These are phyloP conservation scores for Labrus mixtus DNA, from an alignment of 2,113 vertebrate genomes.

Conservation along the genomic window DNA sequence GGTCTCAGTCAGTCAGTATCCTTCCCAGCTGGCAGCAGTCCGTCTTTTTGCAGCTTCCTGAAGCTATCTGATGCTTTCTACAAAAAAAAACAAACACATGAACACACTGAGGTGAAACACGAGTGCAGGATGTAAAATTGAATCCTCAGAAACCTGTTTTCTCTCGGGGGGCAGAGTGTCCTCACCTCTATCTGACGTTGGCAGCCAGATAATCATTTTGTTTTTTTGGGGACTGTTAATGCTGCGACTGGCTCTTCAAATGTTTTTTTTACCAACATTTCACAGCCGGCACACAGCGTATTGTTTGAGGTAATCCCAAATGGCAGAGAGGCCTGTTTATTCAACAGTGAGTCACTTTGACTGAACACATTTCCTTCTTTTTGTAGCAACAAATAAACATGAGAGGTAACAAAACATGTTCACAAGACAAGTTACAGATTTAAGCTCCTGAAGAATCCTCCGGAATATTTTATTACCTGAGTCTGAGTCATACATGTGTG, in stretches of 20 bases:
- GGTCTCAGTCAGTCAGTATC: neutral
- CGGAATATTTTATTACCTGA: neutral
- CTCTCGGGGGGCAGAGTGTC: neutral
- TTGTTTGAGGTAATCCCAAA: neutral
- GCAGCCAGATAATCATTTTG: slow-evolving; percentile 7
- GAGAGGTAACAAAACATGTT: neutral
- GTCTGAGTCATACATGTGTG: no score
- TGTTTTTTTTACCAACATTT: neutral
- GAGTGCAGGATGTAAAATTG: slow-evolving; percentile 3
- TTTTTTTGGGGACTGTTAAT: neutral
- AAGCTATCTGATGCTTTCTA: neutral
- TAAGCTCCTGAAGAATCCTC: neutral
- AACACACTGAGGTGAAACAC: neutral
- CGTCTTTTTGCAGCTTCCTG: neutral
- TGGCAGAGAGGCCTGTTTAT: neutral
- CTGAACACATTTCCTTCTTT: neutral
- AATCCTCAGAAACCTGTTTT: slow-evolving; percentile 19
- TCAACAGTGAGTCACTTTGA: neutral
- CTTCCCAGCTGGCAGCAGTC: neutral
- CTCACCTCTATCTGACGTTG: slow-evolving; percentile 28
- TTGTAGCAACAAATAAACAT: neutral
- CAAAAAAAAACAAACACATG: neutral
- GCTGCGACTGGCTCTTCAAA: neutral
- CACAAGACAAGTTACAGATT: neutral
- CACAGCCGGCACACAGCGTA: neutral